Conservation (phyloP, 2,888 invertebrate species). For the Hemicrepidius hirtus region DNA sequence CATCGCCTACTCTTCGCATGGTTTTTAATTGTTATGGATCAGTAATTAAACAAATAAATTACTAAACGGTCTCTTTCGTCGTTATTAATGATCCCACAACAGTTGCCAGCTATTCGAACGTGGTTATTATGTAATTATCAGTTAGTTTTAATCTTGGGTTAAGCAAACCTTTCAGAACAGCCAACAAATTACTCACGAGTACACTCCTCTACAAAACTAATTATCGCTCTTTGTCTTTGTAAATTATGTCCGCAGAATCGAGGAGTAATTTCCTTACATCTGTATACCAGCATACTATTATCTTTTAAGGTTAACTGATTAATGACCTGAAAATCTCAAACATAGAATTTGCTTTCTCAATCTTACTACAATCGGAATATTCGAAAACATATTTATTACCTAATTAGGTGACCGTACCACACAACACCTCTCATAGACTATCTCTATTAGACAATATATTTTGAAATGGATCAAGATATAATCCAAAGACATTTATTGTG, state of each 20-base stretch:
- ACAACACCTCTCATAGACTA: too few relatives aligned
- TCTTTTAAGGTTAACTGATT: slow-evolving; percentile 32
- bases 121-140: slow-evolving; percentile 75
- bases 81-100: slow-evolving; percentile 72
- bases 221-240: slow-evolving; percentile 58
- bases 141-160: slow-evolving; percentile 74
- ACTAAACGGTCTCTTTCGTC: slow-evolving; percentile 71
- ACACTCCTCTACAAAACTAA: slow-evolving; percentile 62
- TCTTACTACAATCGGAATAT: not conserved
- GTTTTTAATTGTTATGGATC: slow-evolving; percentile 72
- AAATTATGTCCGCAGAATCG: slow-evolving; percentile 53
- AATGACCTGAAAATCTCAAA: slow-evolving; percentile 22
- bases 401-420: too few relatives aligned
- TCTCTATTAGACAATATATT: too few relatives aligned
- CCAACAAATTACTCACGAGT: slow-evolving; percentile 72
- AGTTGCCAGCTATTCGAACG: slow-evolving; percentile 70
- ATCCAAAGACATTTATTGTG: too few relatives aligned
- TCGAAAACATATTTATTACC: not conserved
- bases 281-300: slow-evolving; percentile 33
- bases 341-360: slow-evolving; percentile 9
- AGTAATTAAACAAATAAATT: slow-evolving; percentile 74
- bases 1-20: slow-evolving; percentile 60
- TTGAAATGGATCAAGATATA: too few relatives aligned
- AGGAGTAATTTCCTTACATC: slow-evolving; percentile 42
- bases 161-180: slow-evolving; percentile 74